Evolutionary conservation across 2,797 vertebrate genomes (phyloP).

Genomic region (Cuniculus paca): DNA sequence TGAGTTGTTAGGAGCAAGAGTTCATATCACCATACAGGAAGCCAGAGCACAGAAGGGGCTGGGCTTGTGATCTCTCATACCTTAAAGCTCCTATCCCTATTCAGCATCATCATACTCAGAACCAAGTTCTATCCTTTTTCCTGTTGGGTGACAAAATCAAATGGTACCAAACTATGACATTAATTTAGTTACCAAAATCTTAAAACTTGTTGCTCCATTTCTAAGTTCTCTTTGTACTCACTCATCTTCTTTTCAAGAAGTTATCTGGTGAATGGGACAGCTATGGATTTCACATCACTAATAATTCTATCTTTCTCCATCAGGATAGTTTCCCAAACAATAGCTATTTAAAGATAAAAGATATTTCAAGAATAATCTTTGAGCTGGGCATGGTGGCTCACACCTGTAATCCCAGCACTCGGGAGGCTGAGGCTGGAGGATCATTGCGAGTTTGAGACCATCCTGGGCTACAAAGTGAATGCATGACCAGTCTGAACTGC

Average conservation of each 20-base stretch:
- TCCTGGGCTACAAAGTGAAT: no score
- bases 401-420: no score
- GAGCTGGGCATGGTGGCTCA: no score
- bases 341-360: constrained; percentile 18
- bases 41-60: not conserved
- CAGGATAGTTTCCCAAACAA: not conserved
- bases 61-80: no score
- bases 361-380: not conserved
- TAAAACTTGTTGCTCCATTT: not conserved
- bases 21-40: not conserved
- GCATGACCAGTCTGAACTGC: no score
- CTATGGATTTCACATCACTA: not conserved
- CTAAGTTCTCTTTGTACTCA: not conserved
- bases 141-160: no score
- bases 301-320: not conserved
- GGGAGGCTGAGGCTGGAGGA: no score
- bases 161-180: not conserved
- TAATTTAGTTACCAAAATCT: not conserved
- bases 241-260: not conserved
- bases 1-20: not conserved
- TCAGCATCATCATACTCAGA: not conserved
- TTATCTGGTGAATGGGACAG: not conserved
- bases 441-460: no score
- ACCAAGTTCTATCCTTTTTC: not conserved
- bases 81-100: not conserved